phyloP scores from a whole-genome alignment of 2,113 vertebrate species.

The Anser brachyrhynchus region DNA sequence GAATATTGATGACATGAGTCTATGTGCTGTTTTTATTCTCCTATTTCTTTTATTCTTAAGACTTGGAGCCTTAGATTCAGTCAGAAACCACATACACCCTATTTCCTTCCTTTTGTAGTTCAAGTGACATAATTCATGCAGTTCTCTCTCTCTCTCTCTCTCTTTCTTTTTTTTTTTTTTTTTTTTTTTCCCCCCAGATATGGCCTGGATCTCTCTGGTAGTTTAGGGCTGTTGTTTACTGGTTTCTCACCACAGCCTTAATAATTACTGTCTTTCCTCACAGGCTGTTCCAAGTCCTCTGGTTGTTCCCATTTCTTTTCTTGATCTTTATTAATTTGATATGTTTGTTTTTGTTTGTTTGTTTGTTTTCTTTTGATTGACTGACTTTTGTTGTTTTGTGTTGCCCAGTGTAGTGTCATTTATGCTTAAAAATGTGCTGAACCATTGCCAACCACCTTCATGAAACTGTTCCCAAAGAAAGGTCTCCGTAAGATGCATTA shows the following conservation, averaged over 20 bases:
- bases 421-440: neutral
- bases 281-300: neutral
- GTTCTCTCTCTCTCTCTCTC: neutral
- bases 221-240: neutral
- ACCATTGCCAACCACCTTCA: neutral
- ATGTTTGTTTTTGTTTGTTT: neutral
- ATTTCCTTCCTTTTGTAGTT: neutral
- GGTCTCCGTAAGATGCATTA: neutral
- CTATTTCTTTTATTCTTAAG: neutral
- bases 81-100: rapidly evolving
- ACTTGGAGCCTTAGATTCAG: neutral
- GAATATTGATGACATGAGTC: neutral
- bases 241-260: neutral
- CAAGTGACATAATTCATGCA: neutral
- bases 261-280: neutral
- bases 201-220: neutral
- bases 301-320: neutral
- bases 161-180: too few relatives aligned
- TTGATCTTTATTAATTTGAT: neutral
- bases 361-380: neutral
- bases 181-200: neutral
- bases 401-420: neutral
- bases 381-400: neutral
- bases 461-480: neutral
- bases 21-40: neutral